Percentiles rank a stretch among this genome's conserved stretches.
Conservation (phyloP, 2,888 invertebrate species). For the Dexiosoma caninum region DNA sequence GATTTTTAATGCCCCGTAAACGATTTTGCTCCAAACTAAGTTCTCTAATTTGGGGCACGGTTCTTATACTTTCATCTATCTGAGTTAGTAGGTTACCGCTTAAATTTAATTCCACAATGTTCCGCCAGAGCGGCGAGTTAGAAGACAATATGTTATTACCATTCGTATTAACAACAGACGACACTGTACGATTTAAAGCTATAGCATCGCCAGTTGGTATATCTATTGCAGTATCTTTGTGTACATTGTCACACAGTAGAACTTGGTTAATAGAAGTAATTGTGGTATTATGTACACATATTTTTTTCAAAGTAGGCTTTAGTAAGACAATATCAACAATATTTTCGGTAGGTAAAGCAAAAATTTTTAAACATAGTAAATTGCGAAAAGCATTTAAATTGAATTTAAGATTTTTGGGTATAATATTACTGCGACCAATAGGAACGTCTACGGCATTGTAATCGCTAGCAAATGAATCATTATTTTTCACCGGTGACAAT, state of each 20-base stretch:
- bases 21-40: constrained; percentile 89
- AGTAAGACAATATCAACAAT: constrained; percentile 80
- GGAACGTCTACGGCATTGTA: constrained; percentile 78
- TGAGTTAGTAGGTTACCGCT: constrained; percentile 86
- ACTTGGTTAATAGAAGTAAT: constrained; percentile 83
- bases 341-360: constrained; percentile 83
- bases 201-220: constrained; percentile 51
- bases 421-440: constrained; percentile 90
- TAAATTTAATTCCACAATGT: constrained; percentile 85
- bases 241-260: constrained; percentile 90
- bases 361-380: constrained; percentile 84
- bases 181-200: constrained; percentile 40
- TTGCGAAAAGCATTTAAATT: constrained; percentile 91
- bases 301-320: constrained; percentile 78
- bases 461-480: constrained; percentile 66
- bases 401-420: constrained; percentile 87
- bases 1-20: constrained; percentile 85
- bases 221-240: constrained; percentile 79
- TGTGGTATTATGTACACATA: constrained; percentile 76
- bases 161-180: constrained; percentile 38
- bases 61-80: constrained; percentile 89
- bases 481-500: constrained; percentile 75
- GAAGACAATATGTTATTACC: constrained; percentile 51
- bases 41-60: constrained; percentile 85
- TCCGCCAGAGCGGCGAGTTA: constrained; percentile 79